Evolutionary conservation across 2,113 vertebrate species (phyloP), one percentile per base, ranked within the genome.

Genomic region (Hyperopisus bebe): DNA sequence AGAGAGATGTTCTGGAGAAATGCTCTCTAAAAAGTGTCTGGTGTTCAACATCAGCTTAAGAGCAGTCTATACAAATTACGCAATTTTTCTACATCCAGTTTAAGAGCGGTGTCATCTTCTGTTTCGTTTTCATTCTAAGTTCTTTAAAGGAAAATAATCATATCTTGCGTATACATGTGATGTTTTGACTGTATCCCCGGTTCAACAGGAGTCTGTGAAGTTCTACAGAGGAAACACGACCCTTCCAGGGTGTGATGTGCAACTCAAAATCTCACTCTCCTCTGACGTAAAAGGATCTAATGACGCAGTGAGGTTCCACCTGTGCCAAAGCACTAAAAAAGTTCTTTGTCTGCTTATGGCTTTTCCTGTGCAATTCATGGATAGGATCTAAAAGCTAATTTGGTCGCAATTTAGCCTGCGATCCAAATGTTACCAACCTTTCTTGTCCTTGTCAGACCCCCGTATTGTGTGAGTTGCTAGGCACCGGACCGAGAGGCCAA

Each of bases 391-490:
- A 87, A 55, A 87, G 50, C 50, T 87, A 39, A 87, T 53, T 17
- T 55, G 31, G 50, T 53, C 5, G 9, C 70, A 89, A 77, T 50
- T 77, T 77, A 42, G 66, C 88, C 66, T 50, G n/a, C 1, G 6
- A 62, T 50, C 46, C 55, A 47, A 48, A 80, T 80, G 46, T 74
- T 15, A 24, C 88, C 66, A 80, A 39, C 55, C 66, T 77, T 70
- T 89, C 48, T 39, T 48, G 47, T 89, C 88, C 44, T 35, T 89
- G 66, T 17, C 62, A 50, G 66, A 46, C 9, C 44, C 50, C n/a
- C 13, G 24, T 70, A 89, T 89, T 89, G 88, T 89, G 66, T 51
- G 88, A 46, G 88, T 89, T 89, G 88, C 88, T 89, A 89, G 66
- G 66, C 47, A 27, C 19, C 7, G 47, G 27, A 17, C n/a, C 0